Evolutionary conservation across 2,797 vertebrate species (phyloP), one percentile per base, ranked within the genome.

Genomic region (Okamejei kenojei): DNA sequence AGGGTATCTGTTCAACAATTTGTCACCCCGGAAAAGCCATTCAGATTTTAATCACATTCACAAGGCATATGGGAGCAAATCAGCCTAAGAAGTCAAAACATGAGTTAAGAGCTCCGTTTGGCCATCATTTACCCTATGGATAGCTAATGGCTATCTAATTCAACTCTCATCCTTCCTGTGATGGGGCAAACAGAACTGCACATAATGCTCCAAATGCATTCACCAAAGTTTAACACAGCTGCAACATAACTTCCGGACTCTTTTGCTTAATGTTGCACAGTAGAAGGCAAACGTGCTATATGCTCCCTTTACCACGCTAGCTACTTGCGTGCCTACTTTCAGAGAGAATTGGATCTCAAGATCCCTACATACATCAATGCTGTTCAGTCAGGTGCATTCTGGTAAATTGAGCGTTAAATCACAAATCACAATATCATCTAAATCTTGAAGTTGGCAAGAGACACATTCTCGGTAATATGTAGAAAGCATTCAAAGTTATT

Each of bases 401-500:
- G 32, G 77, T 79, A 32, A 35, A 38, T 4, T 1, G 7, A 88
- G 63, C 7, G n/a, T 68, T 88, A 68, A 63, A 19, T 68, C 7
- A 17, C 19, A 10, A 32, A 35, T 61, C 29, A 63, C 58, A 29
- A n/a, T 68, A 21, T 19, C 32, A 68, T 68, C 17, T 35, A 45
- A 92, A 54, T 5, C 71, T 58, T 76, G 71, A 92, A 76, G 45
- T 45, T 29, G 38, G 32, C 45, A 76, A 76, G 21, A 23, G 38
- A 38, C 11, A 74, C 45, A 38, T 73, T 38, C 38, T 92, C 65
- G 38, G 23, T 91, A 68, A 92, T 92, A 73, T 38, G 45, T 17
- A 88, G 0, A 74, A 92, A 76, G 90, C 54, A 76, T 76, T 92
- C 90, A 76, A 76, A 92, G 68, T 92, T 92, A 76, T 92, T 92